These are phyloP conservation scores for Tragulus kanchil DNA, from an alignment of 2,113 vertebrate genomes.

Conservation along the genomic window DNA sequence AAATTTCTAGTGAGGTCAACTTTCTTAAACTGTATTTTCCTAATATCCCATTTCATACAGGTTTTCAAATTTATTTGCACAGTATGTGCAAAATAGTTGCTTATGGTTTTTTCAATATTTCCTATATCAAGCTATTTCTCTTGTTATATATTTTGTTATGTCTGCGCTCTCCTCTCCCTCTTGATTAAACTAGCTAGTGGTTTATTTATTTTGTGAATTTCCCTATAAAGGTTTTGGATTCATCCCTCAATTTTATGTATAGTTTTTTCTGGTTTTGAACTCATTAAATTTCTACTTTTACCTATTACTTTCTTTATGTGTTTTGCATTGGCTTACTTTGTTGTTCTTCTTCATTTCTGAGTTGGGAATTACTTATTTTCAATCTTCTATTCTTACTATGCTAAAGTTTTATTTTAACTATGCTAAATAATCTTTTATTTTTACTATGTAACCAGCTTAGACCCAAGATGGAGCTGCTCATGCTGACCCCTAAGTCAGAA, in stretches of 20 bases:
- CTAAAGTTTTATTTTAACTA: neutral
- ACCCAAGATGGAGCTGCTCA: neutral
- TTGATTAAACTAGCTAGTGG: neutral
- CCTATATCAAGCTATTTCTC: neutral
- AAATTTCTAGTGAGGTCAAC: neutral
- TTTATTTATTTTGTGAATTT: neutral
- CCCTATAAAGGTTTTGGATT: neutral
- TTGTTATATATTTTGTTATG: neutral
- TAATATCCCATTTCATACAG: constrained; percentile 15
- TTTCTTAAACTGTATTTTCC: neutral
- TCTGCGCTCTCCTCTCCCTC: neutral
- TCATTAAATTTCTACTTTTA: neutral
- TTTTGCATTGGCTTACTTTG: neutral
- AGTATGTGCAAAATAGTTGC: neutral
- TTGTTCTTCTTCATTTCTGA: neutral
- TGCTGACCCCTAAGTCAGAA: neutral
- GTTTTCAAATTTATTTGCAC: neutral
- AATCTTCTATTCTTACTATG: neutral
- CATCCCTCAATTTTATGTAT: neutral
- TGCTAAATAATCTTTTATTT: too few relatives aligned
- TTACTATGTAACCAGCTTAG: neutral
- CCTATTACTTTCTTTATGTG: neutral
- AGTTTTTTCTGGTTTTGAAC: neutral
- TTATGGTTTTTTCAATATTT: neutral
- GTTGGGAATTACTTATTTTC: neutral